Evolutionary conservation across 2,888 invertebrate genomes (phyloP), one percentile per base, ranked within the genome.

Genomic region (Mythimna loreyi): DNA sequence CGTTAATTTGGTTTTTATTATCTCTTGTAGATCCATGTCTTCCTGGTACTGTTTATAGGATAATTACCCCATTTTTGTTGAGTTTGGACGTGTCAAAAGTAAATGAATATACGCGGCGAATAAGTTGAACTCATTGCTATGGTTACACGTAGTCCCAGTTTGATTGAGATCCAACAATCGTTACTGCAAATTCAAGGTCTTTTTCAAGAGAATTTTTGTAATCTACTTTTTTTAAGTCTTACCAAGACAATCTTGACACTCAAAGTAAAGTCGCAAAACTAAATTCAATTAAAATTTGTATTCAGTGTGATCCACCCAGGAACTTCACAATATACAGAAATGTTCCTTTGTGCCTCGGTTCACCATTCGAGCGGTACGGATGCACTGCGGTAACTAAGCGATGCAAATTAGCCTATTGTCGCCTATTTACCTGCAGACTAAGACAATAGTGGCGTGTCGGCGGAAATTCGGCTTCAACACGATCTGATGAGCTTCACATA

Each of bases 1-100:
- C 65, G 58, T 63, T 77, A 65, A 68, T 76, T 75, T 75, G 23
- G 47, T 70, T 70, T n/a, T 75, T 75, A 55, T 55, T 65, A 40
- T 30, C 43, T 71, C 62, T 63, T 43, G 16, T 19, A 4, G 33
- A 49, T 49, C 21, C 33, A 60, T 78, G 76, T 53, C 16, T 47
- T 21, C 58, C 76, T 75, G 62, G 80, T 71, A 68, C 59, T 45
- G 11, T 23, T 25, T 33, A 13, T 33, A 21, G 33, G 16, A 21
- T 28, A n/a, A 30, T 45, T 21, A 23, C 3, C 4, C 7, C 3
- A 7, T 45, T 47, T 33, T 25, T 36, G 2, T 16, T 4, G 2
- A 6, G 25, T 49, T 21, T 23, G 9, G 13, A 1, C 36, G 13
- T 13, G 36, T 36, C 13, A 36, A 36, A n/a, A n/a, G n/a, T n/a